These are phyloP conservation scores for Prinia subflava DNA, from an alignment of 2,113 vertebrate species.

Conservation along the genomic window DNA sequence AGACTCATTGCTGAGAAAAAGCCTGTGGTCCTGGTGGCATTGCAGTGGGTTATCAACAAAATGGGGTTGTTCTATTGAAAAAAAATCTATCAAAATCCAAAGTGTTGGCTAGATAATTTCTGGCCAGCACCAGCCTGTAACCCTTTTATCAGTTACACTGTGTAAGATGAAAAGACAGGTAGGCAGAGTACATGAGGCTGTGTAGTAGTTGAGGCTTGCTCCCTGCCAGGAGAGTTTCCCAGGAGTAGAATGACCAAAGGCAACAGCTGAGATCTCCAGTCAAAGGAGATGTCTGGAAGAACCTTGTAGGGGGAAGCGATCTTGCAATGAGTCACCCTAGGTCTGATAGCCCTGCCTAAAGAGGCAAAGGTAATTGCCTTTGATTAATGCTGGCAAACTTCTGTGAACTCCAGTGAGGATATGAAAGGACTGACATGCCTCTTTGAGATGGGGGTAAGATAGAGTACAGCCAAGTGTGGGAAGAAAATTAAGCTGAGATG, in stretches of 20 bases:
- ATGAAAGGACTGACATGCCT: constrained; percentile 46
- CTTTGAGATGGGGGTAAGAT: constrained; percentile 51
- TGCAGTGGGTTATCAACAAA: not conserved
- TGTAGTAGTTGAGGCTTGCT: not conserved
- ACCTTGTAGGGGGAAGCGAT: not conserved
- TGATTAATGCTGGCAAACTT: constrained; percentile 48
- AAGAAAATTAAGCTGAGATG: constrained; percentile 52
- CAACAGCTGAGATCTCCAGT: not conserved
- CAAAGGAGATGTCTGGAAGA: constrained; percentile 33
- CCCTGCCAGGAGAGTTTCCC: constrained; percentile 23
- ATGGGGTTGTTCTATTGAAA: not conserved
- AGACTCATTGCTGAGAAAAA: not conserved
- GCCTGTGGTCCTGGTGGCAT: not conserved
- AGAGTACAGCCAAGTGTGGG: constrained; percentile 48
- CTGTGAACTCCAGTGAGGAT: constrained; percentile 51
- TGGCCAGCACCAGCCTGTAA: not conserved
- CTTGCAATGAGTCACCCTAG: not conserved
- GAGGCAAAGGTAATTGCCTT: constrained; percentile 41
- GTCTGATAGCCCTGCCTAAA: constrained; percentile 40
- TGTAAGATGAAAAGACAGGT: not conserved
- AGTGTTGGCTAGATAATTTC: not conserved
- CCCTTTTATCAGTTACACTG: not conserved
- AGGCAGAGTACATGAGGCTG: not conserved
- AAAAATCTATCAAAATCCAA: not conserved
- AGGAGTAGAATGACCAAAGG: not conserved